Evolutionary conservation across 2,888 invertebrate species (phyloP), one percentile per base, ranked within the genome.

Genomic region (Acronicta aceris): DNA sequence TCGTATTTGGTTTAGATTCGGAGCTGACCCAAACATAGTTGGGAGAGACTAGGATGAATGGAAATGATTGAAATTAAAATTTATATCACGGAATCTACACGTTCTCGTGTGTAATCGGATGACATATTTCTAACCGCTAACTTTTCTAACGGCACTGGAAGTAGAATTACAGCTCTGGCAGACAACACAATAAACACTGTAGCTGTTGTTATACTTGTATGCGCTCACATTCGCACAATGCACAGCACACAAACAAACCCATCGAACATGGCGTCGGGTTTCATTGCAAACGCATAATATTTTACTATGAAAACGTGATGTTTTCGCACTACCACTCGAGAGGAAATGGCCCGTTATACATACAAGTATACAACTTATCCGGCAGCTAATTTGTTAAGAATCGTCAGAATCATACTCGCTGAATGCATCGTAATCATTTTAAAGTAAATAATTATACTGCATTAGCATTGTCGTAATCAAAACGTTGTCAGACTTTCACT

Each of bases 241-340:
- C 71, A 70, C 52, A 65, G 67, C 77, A 73, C 70, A 65, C 76
- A 57, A 65, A 75, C 74, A 75, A 73, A 76, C 70, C 66, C 76
- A 75, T 75, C 59, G 76, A 72, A 79, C 72, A 71, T 56, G 79
- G 84, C 69, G 65, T 86, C 78, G 61, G 71, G 72, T 86, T 87
- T 82, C 86, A 85, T 76, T 71, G 73, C 72, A 76, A 80, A 82
- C 78, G 72, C 71, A 71, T 76, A 79, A 81, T 82, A 82, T 83
- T 86, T 85, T 81, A 83, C 82, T 82, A 77, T 79, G 79, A 77
- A 84, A 84, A 84, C 85, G 86, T 87, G 84, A 86, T 83, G 82
- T 86, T 84, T 82, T 83, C 53, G 48, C 52, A 66, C 49, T 5
- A 43, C 55, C 59, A 66, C 65, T 65, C 51, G 45, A 61, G 72